A percentile compares a stretch with the other conserved stretches of the same genome.
Conservation (phyloP, 2,888 invertebrate species). For the Lycophotia porphyrea region DNA sequence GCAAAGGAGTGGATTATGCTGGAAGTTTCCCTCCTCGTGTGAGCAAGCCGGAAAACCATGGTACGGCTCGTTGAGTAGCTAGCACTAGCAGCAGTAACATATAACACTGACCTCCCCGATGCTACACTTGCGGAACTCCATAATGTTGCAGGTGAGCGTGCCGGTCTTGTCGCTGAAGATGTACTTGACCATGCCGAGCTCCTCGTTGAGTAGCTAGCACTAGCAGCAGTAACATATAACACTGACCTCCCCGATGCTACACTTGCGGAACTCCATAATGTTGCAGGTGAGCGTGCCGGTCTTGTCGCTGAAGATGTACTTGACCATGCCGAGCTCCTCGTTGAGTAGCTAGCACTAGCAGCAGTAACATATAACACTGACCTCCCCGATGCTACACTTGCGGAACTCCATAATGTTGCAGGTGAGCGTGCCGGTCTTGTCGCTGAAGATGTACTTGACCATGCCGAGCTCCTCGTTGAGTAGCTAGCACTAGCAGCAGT, state of each 20-base stretch:
- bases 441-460: no score
- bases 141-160: no score
- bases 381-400: no score
- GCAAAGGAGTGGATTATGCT: neutral
- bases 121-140: no score
- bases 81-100: no score
- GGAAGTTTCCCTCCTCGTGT: neutral
- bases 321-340: conserved; percentile 99
- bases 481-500: neutral
- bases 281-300: conserved; percentile 99
- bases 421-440: no score
- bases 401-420: no score
- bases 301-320: conserved; percentile 99
- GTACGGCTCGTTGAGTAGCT: neutral
- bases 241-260: conserved; percentile 93
- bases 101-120: no score
- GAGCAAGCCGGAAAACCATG: neutral
- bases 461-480: conserved; percentile 1
- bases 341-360: conserved; percentile 94
- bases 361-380: no score
- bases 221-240: neutral
- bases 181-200: no score
- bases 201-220: neutral
- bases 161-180: no score
- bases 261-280: conserved; percentile 98